phyloP scores from a whole-genome alignment of 2,797 vertebrate genomes.

The Sebastiscus albofasciatus region DNA sequence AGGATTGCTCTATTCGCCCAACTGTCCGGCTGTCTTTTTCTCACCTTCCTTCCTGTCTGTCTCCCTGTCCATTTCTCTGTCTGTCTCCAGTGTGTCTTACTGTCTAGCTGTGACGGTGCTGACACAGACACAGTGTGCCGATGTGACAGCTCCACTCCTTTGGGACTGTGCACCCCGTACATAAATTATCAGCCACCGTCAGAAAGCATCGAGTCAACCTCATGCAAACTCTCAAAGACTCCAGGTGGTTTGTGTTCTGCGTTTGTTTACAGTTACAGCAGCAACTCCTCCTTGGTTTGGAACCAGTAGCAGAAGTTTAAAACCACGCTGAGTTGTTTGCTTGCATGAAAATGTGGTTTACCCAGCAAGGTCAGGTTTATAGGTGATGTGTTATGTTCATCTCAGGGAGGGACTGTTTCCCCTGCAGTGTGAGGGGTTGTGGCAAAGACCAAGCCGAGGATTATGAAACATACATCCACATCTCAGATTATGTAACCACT shows the following conservation, averaged over 20 bases:
- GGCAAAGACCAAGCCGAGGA: constrained; percentile 26
- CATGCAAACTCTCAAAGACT: not conserved
- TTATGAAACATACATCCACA: constrained; percentile 45
- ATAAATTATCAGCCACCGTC: constrained; percentile 64
- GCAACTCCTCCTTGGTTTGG: not conserved
- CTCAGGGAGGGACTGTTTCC: not conserved
- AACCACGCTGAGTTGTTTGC: not conserved
- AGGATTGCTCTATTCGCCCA: not conserved
- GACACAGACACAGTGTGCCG: constrained; percentile 36
- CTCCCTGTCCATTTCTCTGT: constrained; percentile 2
- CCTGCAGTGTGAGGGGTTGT: not conserved
- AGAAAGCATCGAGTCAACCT: constrained; percentile 30
- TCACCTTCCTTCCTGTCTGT: constrained; percentile 8
- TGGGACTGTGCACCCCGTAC: constrained; percentile 27
- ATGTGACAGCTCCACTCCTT: constrained; percentile 49
- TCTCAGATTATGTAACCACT: constrained; percentile 59
- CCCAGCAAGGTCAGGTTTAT: not conserved
- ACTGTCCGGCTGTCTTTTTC: not conserved
- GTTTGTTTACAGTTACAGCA: not conserved
- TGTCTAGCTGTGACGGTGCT: constrained; percentile 29
- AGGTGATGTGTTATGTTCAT: constrained; percentile 13
- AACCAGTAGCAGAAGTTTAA: not conserved
- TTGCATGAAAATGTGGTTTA: not conserved
- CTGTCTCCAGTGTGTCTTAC: constrained; percentile 9
- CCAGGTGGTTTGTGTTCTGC: not conserved